A percentile compares a stretch with the other conserved stretches of the same genome.
Evolutionary conservation across 2,888 invertebrate species (phyloP).

Genomic region (Spialia ferax): DNA sequence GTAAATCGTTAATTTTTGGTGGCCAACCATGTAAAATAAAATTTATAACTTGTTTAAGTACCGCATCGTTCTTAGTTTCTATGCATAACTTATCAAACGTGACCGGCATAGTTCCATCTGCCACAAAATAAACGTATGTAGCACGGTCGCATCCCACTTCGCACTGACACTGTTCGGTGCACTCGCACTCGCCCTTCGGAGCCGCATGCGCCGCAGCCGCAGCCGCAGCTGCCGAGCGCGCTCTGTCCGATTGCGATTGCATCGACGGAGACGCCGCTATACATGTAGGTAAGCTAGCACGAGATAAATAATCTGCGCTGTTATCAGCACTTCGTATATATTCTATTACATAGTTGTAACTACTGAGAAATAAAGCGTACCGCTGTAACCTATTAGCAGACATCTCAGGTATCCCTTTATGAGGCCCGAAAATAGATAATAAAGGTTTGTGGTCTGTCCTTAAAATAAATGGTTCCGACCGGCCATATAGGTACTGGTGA

Average conservation of each 20-base stretch:
- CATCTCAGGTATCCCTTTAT: not conserved
- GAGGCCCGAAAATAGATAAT: not conserved
- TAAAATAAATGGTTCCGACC: not conserved
- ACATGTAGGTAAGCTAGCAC: no score
- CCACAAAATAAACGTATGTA: not conserved
- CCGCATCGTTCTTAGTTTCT: not conserved
- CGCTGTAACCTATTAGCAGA: not conserved
- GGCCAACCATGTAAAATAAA: not conserved
- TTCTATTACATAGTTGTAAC: no score
- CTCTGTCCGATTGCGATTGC: no score
- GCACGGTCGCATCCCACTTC: not conserved
- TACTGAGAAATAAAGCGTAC: no score
- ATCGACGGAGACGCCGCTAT: no score
- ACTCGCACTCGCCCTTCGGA: not conserved
- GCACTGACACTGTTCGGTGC: not conserved
- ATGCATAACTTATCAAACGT: not conserved
- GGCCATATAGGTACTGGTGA: not conserved
- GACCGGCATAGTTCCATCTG: not conserved
- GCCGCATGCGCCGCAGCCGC: not conserved
- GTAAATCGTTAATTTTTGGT: not conserved
- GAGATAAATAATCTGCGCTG: no score
- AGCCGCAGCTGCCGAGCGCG: not conserved
- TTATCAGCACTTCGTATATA: no score
- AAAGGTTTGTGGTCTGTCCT: not conserved
- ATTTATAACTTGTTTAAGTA: not conserved